These are phyloP conservation scores for Riparia riparia DNA, from an alignment of 2,113 vertebrate genomes.

Conservation along the genomic window DNA sequence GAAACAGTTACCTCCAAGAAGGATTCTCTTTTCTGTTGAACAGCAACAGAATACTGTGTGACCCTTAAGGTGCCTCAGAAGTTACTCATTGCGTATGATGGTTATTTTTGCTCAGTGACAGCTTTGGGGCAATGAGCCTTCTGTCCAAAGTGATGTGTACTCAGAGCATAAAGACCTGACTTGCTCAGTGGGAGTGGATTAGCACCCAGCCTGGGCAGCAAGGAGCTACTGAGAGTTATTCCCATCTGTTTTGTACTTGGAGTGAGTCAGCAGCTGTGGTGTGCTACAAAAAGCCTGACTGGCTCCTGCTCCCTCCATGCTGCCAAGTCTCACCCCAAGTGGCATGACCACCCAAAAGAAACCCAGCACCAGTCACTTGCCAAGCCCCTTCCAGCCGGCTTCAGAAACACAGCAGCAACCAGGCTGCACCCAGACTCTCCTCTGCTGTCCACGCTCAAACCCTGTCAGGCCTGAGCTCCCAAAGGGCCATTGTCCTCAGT, in stretches of 20 bases:
- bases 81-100: background rate
- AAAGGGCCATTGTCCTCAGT: background rate
- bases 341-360: background rate
- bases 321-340: background rate
- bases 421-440: background rate
- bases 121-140: background rate
- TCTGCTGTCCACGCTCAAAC: background rate
- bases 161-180: background rate
- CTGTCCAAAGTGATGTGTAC: background rate
- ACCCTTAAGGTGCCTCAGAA: background rate
- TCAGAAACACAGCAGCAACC: accelerated
- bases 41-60: background rate
- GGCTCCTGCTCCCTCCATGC: background rate
- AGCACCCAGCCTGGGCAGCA: background rate
- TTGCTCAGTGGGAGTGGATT: background rate
- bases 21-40: background rate
- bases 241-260: background rate
- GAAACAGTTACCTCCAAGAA: background rate
- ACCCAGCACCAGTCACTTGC: background rate
- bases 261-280: background rate
- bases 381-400: background rate
- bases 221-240: background rate
- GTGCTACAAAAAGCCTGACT: background rate
- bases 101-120: background rate
- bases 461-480: background rate